Base-by-base conservation (phyloP, 2,113 vertebrate genomes). In the Nematolebias whitei region DNA sequence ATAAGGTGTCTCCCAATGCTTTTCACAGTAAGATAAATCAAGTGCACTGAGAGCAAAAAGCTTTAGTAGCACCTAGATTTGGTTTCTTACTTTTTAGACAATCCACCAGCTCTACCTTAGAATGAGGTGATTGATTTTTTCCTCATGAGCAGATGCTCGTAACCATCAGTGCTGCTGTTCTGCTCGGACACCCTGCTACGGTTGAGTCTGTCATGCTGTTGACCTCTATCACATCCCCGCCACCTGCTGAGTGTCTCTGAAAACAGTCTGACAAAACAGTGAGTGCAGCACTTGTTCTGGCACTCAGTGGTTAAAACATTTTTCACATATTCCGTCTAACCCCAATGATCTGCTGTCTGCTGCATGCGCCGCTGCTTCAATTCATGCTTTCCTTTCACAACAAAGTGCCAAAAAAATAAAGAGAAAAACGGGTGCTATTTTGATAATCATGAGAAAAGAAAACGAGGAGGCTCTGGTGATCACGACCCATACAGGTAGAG, bases 191-290 rank as follows among this genome's bases (percentile, higher is more conserved):
- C 41, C 72, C 70, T 41, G 59, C 75, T 63, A 68, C 26, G 66
- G 59, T 56, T 38, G 75, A 85, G 71, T 82, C 79, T 83, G 62
- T 84, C 80, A 83, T 68, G 71, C 73, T 55, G 63, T 75, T 80
- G 79, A 87, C 85, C 88, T 81, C 77, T 62, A 66, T 71, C 58
- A 50, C 47, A 57, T 23, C 68, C 57, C 26, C 53, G 44, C 38
- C 54, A 16, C 68, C 74, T 50, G 60, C 80, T 59, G 73, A 65
- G 70, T 8, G 24, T 64, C 61, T 82, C 19, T n/a, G n/a, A 62
- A 60, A 79, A 65, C 54, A 73, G 22, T 51, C 58, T 20, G 41
- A 74, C 68, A 45, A 64, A 76, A 59, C 61, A 68, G 4, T 45
- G 45, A 51, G 74, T 16, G 29, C 15, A 51, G 35, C 60, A 51